These are phyloP conservation scores for Plagodis dolabraria DNA, from an alignment of 2,888 invertebrate genomes.

Conservation along the genomic window DNA sequence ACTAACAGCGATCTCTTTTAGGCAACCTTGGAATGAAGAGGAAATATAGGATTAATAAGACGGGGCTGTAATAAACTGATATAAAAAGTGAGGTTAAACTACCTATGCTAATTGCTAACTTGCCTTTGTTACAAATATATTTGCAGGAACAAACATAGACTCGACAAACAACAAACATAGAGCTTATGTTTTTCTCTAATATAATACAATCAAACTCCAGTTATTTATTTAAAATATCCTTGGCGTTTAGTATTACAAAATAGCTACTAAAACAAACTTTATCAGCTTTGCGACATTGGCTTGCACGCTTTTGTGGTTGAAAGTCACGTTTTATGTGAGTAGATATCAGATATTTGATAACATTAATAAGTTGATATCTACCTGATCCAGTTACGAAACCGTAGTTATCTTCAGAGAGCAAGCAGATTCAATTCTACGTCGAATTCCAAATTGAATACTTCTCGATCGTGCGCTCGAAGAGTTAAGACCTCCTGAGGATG, in stretches of 20 bases:
- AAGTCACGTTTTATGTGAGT: constrained; percentile 19
- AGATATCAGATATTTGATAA: constrained; percentile 34
- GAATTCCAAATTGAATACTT: no score
- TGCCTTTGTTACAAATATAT: no score
- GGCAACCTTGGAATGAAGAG: no score
- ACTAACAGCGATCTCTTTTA: no score
- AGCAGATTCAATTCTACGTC: no score
- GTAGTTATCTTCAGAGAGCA: constrained; percentile 21
- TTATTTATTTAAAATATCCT: background rate
- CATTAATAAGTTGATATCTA: constrained; percentile 33
- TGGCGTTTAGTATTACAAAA: constrained; percentile 1
- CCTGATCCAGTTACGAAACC: constrained; percentile 35
- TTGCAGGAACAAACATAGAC: background rate
- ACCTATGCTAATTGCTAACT: no score
- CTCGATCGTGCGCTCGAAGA: no score
- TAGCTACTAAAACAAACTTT: constrained; percentile 14
- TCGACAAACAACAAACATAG: no score
- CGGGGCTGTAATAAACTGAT: no score
- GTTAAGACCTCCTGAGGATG: no score
- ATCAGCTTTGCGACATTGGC: constrained; percentile 22
- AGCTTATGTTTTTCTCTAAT: background rate
- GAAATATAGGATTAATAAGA: no score
- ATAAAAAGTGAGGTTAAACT: no score
- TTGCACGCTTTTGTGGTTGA: constrained; percentile 12
- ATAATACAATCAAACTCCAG: background rate